Evolutionary conservation across 2,113 vertebrate species (phyloP), one percentile per base, ranked within the genome.

Genomic region (Malurus elegans): DNA sequence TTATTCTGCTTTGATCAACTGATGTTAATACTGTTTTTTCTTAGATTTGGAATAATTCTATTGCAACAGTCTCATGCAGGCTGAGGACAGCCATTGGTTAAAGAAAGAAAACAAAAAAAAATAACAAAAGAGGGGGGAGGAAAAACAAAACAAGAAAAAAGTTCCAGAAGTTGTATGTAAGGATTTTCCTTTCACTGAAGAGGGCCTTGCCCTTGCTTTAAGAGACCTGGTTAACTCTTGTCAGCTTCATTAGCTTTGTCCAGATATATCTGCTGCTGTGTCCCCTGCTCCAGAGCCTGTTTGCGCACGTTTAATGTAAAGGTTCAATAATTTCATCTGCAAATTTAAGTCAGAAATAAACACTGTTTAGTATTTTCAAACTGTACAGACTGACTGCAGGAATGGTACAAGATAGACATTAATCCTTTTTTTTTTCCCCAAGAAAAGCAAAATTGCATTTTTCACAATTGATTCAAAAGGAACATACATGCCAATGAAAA

Each of bases 241-340:
- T 64, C 84, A 86, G 87, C 89, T 90, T 98, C 98, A 99, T 98
- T 99, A 98, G 96, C 98, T 99, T 88, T 98, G 98, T 97, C 98
- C 98, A 58, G 98, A 86, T 86, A 98, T 79, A 17, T 99, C 99
- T 87, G 98, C 90, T 58, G 98, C 72, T 15, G 98, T 94, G 57
- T 99, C 99, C 12, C 97, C 97, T 94, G 98, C 98, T 73, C 98
- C 97, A 83, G 98, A 98, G 92, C 99, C 99, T 8, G 98, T 99
- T 74, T 99, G 99, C 96, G 99, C 99, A 31, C 99, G 99, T 93
- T 99, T 99, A 98, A 99, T 99, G 97, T 99, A 99, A 72, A 99
- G 98, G 95, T 99, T 99, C 97, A 99, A 93, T 96, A 99, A 98
- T 97, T 99, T 99, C 98, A 99, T 98, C 99, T 99, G 97, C 15